phyloP scores from a whole-genome alignment of 37 sponge, comb jelly and placozoan species.

The Diacarnus erythraeanus region DNA sequence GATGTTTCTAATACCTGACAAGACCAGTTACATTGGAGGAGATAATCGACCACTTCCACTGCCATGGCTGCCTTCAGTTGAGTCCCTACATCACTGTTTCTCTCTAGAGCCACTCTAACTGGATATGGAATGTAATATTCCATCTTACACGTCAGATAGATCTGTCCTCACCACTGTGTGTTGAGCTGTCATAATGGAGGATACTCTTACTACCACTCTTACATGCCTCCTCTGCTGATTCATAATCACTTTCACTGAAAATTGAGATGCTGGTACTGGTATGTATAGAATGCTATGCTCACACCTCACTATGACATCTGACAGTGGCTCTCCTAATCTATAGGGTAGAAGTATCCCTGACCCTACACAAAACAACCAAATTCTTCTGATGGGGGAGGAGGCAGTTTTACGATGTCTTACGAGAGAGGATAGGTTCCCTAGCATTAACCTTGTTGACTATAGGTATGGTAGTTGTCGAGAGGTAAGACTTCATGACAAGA shows the following conservation, averaged over 20 bases:
- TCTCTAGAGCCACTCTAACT: conserved; percentile 45
- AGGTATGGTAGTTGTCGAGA: conserved; percentile 40
- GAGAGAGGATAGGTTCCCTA: conserved; percentile 60
- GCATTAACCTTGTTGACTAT: conserved; percentile 45
- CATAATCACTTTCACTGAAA: conserved; percentile 27
- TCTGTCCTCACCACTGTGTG: conserved; percentile 10
- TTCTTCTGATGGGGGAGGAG: not conserved
- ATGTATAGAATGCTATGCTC: not conserved
- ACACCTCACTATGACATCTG: conserved; percentile 1
- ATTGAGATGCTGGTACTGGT: not conserved
- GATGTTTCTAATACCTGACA: conserved; percentile 1
- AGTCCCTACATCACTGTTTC: not conserved
- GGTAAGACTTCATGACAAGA: conserved; percentile 59
- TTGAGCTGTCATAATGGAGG: conserved; percentile 4
- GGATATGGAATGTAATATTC: not conserved
- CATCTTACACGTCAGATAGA: not conserved
- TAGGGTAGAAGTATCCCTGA: not conserved
- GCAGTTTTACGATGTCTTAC: not conserved
- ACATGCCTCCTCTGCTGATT: not conserved
- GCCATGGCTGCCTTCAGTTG: conserved; percentile 51
- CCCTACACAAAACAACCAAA: not conserved
- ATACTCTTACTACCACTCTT: conserved; percentile 2
- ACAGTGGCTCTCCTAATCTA: not conserved
- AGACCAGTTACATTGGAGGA: not conserved
- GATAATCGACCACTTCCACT: conserved; percentile 45